phyloP scores from a whole-genome alignment of 2,113 vertebrate species.

The Daboia siamensis region DNA sequence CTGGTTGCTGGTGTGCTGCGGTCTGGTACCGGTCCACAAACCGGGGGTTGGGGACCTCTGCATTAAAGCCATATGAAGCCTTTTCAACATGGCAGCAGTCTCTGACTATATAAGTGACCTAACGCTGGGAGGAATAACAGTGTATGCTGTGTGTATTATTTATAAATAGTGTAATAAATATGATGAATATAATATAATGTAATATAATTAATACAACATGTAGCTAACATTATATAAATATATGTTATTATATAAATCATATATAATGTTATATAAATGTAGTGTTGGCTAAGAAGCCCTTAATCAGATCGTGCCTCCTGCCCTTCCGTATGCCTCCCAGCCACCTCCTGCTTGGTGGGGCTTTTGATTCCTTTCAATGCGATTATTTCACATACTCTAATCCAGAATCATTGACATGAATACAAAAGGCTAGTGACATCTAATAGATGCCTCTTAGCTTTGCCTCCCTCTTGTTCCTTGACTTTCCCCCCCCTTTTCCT shows the following conservation, averaged over 20 bases:
- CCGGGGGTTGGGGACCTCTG: too few relatives aligned
- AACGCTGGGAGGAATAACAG: constrained; percentile 68
- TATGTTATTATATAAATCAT: constrained; percentile 67
- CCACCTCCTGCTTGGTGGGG: constrained; percentile 71
- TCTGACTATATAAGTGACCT: constrained; percentile 63
- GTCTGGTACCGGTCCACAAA: too few relatives aligned
- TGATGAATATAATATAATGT: neutral
- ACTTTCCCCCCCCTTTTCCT: constrained; percentile 72
- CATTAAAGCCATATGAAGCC: neutral
- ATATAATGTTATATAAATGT: constrained; percentile 55
- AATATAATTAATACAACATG: neutral
- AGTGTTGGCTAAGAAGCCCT: constrained; percentile 78
- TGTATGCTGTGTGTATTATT: neutral
- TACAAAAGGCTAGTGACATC: constrained; percentile 86
- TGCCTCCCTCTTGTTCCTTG: constrained; percentile 79
- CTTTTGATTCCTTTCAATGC: constrained; percentile 84
- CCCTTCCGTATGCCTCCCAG: constrained; percentile 75
- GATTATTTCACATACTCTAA: constrained; percentile 90
- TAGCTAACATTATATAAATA: neutral
- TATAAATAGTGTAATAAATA: neutral
- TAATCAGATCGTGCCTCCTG: constrained; percentile 81
- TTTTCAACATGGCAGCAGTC: constrained; percentile 56
- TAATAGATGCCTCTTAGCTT: constrained; percentile 87
- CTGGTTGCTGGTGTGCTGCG: too few relatives aligned
- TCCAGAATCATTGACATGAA: constrained; percentile 87